Base-by-base conservation (phyloP, 2,113 vertebrate genomes). In the Hepsetus odoe region DNA sequence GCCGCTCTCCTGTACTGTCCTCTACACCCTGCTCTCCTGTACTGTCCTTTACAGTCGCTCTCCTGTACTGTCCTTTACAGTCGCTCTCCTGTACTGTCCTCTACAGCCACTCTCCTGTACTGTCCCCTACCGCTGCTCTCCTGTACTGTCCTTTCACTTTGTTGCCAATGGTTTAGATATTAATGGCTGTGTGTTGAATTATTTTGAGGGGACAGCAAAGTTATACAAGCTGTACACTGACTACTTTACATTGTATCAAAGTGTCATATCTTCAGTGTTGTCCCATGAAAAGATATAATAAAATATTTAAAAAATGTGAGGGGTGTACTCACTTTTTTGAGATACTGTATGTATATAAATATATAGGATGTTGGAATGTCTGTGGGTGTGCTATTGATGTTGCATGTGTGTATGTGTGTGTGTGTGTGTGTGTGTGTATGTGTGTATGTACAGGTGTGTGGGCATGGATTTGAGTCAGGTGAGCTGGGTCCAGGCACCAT, bases 401-500 rank as follows among this genome's bases (percentile, higher is more conserved):
- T n/a, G n/a, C n/a, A n/a, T n/a, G n/a, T n/a, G n/a, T n/a, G 51
- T 32, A n/a, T 74, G 24, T 12, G n/a, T 44, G 6, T 56, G 35
- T 30, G 24, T 0, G 28, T 66, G 7, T 65, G 58, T 32, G 2
- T 58, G 2, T 46, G 12, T 33, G 44, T 68, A 46, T 65, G 65
- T 55, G 11, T 79, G 16, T 61, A 18, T 58, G 1, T 22, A 11
- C 80, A 93, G 92, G 97, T 98, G 2, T 96, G 95, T 0, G 97
- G 97, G 0, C 97, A 99, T 80, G 94, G 95, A 80, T 99, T 99
- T 87, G 61, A 95, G n/a, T 94, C 97, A 0, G 97, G 97, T 0
- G 95, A 97, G 49, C 74, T 99, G 0, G 97, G 97, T 0, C 97
- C 97, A 0, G 91, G 96, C 76, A 98, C 97, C 82, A 99, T 99